Evolutionary conservation across 1,140 invertebrate species (phyloP).

Genomic region (Neodiprion virginianus): DNA sequence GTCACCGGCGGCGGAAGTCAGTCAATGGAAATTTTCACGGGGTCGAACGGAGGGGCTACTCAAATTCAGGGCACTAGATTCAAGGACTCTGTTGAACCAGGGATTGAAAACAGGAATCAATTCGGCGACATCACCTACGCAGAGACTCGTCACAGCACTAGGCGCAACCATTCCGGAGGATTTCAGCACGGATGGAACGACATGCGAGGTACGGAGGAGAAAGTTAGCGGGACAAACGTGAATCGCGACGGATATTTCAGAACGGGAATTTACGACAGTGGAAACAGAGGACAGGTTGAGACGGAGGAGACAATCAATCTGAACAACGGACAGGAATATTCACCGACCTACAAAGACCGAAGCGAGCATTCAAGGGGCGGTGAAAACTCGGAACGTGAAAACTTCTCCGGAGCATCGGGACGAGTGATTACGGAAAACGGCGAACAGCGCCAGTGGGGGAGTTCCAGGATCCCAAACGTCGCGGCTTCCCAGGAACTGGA

Average conservation of each 20-base stretch:
- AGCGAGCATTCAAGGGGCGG: slow-evolving; percentile 42
- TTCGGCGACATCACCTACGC: no score
- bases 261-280: slow-evolving; percentile 9
- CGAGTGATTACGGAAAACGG: not conserved
- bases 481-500: slow-evolving; percentile 40
- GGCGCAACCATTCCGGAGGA: not conserved
- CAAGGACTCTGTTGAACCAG: no score
- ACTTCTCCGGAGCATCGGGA: no score
- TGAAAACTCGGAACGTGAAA: slow-evolving; percentile 32
- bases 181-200: not conserved
- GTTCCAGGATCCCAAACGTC: slow-evolving; percentile 38
- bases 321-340: slow-evolving; percentile 18
- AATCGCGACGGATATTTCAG: not conserved
- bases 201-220: not conserved
- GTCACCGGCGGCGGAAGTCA: not conserved
- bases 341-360: slow-evolving; percentile 20
- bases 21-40: not conserved
- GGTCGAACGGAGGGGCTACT: not conserved
- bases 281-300: slow-evolving; percentile 22
- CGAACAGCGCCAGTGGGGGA: not conserved
- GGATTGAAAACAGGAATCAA: no score
- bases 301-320: slow-evolving; percentile 27
- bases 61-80: not conserved
- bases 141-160: no score
- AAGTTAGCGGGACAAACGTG: not conserved